These are phyloP conservation scores for Carettochelys insculpta DNA, from an alignment of 2,113 vertebrate genomes.

Conservation along the genomic window DNA sequence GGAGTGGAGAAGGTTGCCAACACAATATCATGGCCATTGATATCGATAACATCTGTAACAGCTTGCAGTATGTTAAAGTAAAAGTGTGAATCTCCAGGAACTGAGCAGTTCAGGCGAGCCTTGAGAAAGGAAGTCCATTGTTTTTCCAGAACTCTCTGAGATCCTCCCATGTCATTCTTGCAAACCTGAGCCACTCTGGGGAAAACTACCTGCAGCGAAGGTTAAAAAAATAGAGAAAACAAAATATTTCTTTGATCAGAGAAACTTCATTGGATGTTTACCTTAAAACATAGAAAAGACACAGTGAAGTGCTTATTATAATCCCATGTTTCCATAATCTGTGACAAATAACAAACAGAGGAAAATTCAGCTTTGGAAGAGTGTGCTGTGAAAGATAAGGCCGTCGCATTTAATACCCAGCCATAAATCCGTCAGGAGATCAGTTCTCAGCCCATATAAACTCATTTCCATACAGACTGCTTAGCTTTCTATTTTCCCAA, in stretches of 20 bases:
- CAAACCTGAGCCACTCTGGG: constrained; percentile 95
- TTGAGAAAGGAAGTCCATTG: constrained; percentile 99
- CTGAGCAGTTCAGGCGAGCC: constrained; percentile 95
- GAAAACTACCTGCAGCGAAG: constrained; percentile 88
- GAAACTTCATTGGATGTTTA: constrained; percentile 4
- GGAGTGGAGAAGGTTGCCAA: constrained; percentile 98
- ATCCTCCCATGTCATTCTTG: constrained; percentile 96
- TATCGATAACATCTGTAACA: constrained; percentile 92
- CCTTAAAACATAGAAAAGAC: constrained; percentile 31
- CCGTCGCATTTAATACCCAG: constrained; percentile 76
- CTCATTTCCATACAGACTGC: constrained; percentile 81
- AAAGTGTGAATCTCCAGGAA: constrained; percentile 97
- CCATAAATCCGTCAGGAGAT: constrained; percentile 79
- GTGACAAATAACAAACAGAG: constrained; percentile 48
- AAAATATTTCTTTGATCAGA: constrained; percentile 6
- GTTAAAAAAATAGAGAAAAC: constrained; percentile 19
- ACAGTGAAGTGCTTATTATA: constrained; percentile 65
- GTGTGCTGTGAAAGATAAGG: constrained; percentile 78
- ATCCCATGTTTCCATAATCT: constrained; percentile 73
- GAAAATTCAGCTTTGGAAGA: constrained; percentile 65
- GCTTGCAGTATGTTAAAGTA: constrained; percentile 99
- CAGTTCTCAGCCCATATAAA: constrained; percentile 76
- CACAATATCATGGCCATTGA: constrained; percentile 91
- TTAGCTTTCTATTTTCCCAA: constrained; percentile 78
- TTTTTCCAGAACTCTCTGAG: constrained; percentile 96